phyloP scores from a whole-genome alignment of 2,888 invertebrate genomes.

The Agrotis exclamationis region DNA sequence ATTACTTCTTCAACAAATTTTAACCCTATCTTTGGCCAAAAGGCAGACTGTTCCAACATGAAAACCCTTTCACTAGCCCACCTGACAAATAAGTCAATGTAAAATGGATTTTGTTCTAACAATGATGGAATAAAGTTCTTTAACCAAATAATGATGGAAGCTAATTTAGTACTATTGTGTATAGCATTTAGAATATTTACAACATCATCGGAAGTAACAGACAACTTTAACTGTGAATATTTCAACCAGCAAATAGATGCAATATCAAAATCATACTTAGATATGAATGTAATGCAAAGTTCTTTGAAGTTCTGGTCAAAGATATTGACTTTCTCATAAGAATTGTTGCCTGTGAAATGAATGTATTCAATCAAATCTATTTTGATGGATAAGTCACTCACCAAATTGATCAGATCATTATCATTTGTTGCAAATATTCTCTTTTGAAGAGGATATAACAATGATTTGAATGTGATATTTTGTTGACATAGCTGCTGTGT shows the following conservation, averaged over 20 bases:
- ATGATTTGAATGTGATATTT: conserved; percentile 77
- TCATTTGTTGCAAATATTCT: conserved; percentile 73
- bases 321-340: conserved; percentile 78
- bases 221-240: conserved; percentile 79
- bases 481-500: conserved; percentile 77
- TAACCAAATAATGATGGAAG: conserved; percentile 86
- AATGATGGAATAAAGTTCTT: conserved; percentile 85
- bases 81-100: conserved; percentile 86
- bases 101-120: conserved; percentile 85
- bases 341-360: conserved; percentile 79
- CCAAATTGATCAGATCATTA: conserved; percentile 65
- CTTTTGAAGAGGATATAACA: conserved; percentile 82
- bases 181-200: conserved; percentile 82
- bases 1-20: conserved; percentile 85
- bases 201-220: conserved; percentile 75
- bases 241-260: conserved; percentile 88
- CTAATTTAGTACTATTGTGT: conserved; percentile 85
- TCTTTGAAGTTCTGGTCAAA: conserved; percentile 80
- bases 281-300: conserved; percentile 81
- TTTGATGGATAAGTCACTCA: conserved; percentile 82
- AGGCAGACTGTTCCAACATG: conserved; percentile 84
- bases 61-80: conserved; percentile 88
- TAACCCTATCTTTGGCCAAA: conserved; percentile 89
- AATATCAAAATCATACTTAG: conserved; percentile 85
- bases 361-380: conserved; percentile 86